Evolutionary conservation across 2,888 invertebrate genomes (phyloP).

Genomic region (Eupithecia abbreviata): DNA sequence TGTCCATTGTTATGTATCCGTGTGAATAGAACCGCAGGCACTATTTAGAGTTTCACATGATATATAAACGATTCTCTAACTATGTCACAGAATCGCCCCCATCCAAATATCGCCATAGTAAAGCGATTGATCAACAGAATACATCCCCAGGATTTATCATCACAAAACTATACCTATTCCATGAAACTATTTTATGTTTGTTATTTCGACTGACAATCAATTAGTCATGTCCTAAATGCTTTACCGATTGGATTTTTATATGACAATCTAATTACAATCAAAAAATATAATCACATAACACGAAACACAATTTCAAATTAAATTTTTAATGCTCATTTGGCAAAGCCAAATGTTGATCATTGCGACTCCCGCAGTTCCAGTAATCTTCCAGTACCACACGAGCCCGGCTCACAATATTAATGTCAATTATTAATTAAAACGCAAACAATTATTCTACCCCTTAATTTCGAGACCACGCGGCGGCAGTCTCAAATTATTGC

Average conservation of each 20-base stretch:
- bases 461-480: constrained; percentile 71
- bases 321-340: not conserved
- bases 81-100: no score
- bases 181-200: no score
- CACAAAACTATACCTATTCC: not conserved
- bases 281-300: not conserved
- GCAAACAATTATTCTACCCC: constrained; percentile 75
- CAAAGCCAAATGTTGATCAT: constrained; percentile 26
- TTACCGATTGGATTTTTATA: no score
- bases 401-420: constrained; percentile 62
- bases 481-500: constrained; percentile 74
- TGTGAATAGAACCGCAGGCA: no score
- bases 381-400: constrained; percentile 30
- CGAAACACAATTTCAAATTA: not conserved
- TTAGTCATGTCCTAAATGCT: no score
- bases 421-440: constrained; percentile 76
- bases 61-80: no score
- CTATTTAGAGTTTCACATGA: no score
- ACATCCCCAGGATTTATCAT: not conserved
- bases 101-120: no score
- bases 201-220: no score
- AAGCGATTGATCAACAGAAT: no score
- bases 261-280: no score
- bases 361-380: constrained; percentile 16
- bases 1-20: no score